phyloP scores from a whole-genome alignment of 1,140 invertebrate genomes.

The Aphaenogaster floridana region DNA sequence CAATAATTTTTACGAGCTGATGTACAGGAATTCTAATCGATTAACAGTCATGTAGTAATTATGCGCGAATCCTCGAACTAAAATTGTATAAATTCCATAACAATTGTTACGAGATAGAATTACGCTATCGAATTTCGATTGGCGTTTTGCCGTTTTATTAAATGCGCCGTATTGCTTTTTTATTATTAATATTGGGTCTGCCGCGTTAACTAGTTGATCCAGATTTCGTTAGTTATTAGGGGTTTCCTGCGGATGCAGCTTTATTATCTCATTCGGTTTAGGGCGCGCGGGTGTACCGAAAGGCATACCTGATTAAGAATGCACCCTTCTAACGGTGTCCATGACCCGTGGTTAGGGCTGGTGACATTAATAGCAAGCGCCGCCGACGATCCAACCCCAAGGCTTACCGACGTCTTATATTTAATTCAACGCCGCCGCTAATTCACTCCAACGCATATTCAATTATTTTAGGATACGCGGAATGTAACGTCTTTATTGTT shows the following conservation, averaged over 20 bases:
- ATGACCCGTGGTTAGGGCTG: constrained; percentile 77
- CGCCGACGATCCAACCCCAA: constrained; percentile 64
- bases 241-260: constrained; percentile 69
- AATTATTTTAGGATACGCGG: constrained; percentile 68
- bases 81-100: neutral
- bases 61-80: neutral
- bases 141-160: neutral
- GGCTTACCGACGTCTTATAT: constrained; percentile 76
- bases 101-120: neutral
- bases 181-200: constrained; percentile 22
- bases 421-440: constrained; percentile 79
- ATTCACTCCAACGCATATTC: constrained; percentile 76
- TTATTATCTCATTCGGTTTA: constrained; percentile 73
- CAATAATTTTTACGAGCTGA: neutral
- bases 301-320: constrained; percentile 77
- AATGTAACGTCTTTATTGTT: constrained; percentile 72
- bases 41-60: neutral
- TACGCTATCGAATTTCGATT: neutral
- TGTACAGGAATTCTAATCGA: constrained; percentile 9
- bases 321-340: constrained; percentile 77
- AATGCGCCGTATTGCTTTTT: constrained; percentile 8
- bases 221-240: constrained; percentile 69
- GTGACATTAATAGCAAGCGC: constrained; percentile 80
- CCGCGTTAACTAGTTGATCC: constrained; percentile 26
- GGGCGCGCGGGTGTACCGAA: constrained; percentile 63